These are phyloP conservation scores for Tachuris rubrigastra DNA, from an alignment of 2,113 vertebrate genomes.

Conservation along the genomic window DNA sequence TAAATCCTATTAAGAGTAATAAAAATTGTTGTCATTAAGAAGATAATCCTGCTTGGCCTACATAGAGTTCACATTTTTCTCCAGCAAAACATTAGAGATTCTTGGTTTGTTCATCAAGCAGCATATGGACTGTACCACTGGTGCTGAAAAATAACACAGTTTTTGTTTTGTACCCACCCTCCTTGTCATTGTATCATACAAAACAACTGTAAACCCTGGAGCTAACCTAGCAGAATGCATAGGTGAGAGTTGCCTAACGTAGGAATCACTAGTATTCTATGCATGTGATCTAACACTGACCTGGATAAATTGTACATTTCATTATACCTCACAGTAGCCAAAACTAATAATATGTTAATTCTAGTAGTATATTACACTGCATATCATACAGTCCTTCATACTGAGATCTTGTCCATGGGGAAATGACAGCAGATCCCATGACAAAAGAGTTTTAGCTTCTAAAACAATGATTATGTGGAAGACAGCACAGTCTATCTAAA, in stretches of 20 bases:
- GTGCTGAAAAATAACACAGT: background rate
- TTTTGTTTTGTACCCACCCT: background rate
- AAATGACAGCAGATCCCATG: background rate
- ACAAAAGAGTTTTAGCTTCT: constrained; percentile 3
- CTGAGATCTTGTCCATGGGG: background rate
- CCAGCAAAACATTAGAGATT: constrained; percentile 16
- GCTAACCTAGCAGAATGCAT: background rate
- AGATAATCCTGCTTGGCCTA: constrained; percentile 70
- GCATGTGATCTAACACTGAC: background rate
- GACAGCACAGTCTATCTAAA: background rate
- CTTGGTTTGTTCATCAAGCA: background rate
- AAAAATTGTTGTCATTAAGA: constrained; percentile 67
- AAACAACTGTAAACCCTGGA: background rate
- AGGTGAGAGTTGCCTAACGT: background rate
- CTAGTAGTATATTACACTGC: background rate
- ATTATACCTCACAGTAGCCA: background rate
- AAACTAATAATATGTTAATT: background rate
- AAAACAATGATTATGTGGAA: background rate
- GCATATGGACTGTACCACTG: background rate
- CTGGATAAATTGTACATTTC: background rate
- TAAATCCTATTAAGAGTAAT: constrained; percentile 73
- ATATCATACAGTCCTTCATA: background rate
- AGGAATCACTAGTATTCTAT: background rate
- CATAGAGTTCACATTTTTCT: constrained; percentile 36
- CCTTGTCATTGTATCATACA: background rate